Base-by-base conservation (phyloP, 1,140 invertebrate genomes). In the Saccostrea echinata region DNA sequence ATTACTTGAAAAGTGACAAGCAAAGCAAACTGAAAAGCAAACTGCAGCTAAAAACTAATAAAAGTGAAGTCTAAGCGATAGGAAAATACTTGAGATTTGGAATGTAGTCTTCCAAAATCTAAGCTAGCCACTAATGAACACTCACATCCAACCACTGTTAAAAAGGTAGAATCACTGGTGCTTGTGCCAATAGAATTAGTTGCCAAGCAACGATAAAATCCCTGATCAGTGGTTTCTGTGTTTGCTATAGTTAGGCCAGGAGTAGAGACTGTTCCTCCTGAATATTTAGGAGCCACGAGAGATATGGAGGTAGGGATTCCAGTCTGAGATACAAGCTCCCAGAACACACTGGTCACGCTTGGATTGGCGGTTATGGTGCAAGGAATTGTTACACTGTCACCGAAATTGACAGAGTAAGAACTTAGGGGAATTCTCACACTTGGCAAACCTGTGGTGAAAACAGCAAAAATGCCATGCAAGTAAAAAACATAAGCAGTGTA, bases 171-270 rank as follows among this genome's bases (percentile, higher is more conserved):
- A 53, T 80, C 81, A 85, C 87, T 88, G 51, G 71, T 64, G 30
- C 87, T 76, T 35, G 83, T 86, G n/a, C 88, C 88, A 71, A 87
- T 82, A 51, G 30, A 21, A 85, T 89, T 89, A n/a, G 82, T 87
- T 13, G 85, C 88, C 55, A 84, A 86, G 64, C 88, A 89, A 35
- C 85, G 82, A 71, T 89, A 89, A 24, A 52, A 82, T 64, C 85
- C 88, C 51, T 84, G 68, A 76, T 89, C 88, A 53, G 53, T 81
- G 12, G 21, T 51, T 11, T 86, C 57, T 21, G 88, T 64, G 30
- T 55, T 81, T 12, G 85, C 33, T 18, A 89, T 89, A 51, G 82
- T 86, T 3, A 89, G 43, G 33, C 57, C 83, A 24, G 88, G 88
- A 13, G 21, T 81, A 57, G 11, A 84, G 3, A 82, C 55, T 35